These are phyloP conservation scores for Enteromius afrohamiltoni DNA, from an alignment of 2,797 vertebrate species.

Conservation along the genomic window DNA sequence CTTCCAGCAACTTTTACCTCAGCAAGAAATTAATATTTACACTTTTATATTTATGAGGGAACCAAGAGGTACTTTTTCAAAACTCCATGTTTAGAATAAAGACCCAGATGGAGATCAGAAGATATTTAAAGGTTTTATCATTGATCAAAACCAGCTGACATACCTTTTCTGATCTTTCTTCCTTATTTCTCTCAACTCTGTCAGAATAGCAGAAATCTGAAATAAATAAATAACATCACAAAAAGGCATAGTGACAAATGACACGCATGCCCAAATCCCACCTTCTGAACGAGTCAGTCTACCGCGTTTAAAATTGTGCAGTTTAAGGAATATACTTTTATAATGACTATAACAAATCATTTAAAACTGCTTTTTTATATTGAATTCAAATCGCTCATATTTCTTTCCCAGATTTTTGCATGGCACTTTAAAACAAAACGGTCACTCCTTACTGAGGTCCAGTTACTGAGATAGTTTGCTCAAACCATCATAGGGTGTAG, in stretches of 20 bases:
- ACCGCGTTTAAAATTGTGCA: neutral
- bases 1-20: neutral
- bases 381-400: neutral
- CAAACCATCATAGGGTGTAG: neutral
- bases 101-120: neutral
- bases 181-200: slow-evolving; percentile 81
- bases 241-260: neutral
- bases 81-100: neutral
- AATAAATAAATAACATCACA: slow-evolving; percentile 11
- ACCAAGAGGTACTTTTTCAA: neutral
- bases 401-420: neutral
- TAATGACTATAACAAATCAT: neutral
- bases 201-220: slow-evolving; percentile 86
- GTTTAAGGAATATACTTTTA: neutral
- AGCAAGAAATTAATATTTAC: neutral
- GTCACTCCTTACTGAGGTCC: neutral
- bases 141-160: neutral
- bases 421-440: neutral
- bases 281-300: neutral
- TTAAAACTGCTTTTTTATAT: neutral
- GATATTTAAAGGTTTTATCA: neutral
- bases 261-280: neutral
- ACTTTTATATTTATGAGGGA: neutral
- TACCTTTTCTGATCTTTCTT: slow-evolving; percentile 87
- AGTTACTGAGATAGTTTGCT: neutral